These are phyloP conservation scores for Lemur catta DNA, from an alignment of 2,797 vertebrate species.

Conservation along the genomic window DNA sequence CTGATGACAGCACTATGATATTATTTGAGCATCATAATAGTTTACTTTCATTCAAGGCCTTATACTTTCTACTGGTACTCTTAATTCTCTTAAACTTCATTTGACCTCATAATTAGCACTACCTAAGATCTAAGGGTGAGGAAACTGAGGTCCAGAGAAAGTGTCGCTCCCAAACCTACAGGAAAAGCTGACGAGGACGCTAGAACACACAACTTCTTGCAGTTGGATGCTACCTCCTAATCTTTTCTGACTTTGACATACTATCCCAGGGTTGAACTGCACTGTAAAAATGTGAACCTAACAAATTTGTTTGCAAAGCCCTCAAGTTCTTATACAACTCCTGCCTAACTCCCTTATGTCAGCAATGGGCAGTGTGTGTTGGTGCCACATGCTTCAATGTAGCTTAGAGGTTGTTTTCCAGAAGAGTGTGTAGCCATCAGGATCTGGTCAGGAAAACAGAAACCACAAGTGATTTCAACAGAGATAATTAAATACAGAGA, in stretches of 20 bases:
- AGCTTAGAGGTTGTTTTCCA: background rate
- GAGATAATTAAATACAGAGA: background rate
- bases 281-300: background rate
- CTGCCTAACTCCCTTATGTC: background rate
- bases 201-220: background rate
- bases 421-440: background rate
- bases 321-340: background rate
- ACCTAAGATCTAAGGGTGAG: background rate
- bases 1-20: background rate
- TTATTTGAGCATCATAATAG: background rate
- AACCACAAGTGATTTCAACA: background rate
- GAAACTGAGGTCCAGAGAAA: background rate
- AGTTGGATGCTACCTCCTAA: background rate
- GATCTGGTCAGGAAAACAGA: background rate
- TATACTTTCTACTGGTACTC: background rate
- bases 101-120: background rate
- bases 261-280: background rate
- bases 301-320: background rate
- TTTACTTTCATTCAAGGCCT: constrained; percentile 1
- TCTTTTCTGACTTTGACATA: background rate
- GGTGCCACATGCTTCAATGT: background rate
- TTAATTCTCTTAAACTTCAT: background rate
- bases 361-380: background rate
- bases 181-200: background rate
- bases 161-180: background rate